Conservation (phyloP, 2,797 vertebrate genomes). For the Discoglossus pictus region DNA sequence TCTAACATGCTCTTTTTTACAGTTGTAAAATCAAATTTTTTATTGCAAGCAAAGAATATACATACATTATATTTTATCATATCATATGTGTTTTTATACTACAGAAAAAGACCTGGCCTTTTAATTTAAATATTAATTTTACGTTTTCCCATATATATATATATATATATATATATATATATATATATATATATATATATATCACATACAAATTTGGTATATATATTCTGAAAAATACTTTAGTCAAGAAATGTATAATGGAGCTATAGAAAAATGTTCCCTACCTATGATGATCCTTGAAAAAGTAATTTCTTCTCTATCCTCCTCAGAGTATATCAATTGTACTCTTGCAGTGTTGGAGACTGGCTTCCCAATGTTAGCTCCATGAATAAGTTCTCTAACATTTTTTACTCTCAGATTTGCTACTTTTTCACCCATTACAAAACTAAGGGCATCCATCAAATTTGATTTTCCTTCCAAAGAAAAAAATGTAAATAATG, state of each 20-base stretch:
- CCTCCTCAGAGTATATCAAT: constrained; percentile 75
- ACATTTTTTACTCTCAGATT: constrained; percentile 82
- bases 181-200: too few relatives aligned
- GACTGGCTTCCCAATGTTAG: constrained; percentile 81
- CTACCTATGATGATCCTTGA: constrained; percentile 78
- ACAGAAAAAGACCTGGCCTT: too few relatives aligned
- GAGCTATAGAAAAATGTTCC: constrained; percentile 12
- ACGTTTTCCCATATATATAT: too few relatives aligned
- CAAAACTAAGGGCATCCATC: constrained; percentile 95
- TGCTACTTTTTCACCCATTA: constrained; percentile 79
- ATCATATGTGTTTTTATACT: too few relatives aligned
- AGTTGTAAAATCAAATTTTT: too few relatives aligned
- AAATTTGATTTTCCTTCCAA: constrained; percentile 88
- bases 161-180: too few relatives aligned
- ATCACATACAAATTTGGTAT: too few relatives aligned
- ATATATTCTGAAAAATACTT: too few relatives aligned
- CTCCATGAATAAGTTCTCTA: constrained; percentile 87
- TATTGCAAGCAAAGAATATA: too few relatives aligned
- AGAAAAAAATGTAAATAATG: constrained; percentile 14
- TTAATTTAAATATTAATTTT: too few relatives aligned
- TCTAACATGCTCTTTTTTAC: too few relatives aligned
- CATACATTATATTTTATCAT: too few relatives aligned
- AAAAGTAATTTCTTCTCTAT: constrained; percentile 78
- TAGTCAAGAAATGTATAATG: not conserved
- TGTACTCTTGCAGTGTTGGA: constrained; percentile 76